Percentiles rank a stretch among this genome's conserved stretches.
phyloP scores from a whole-genome alignment of 2,113 vertebrate species.

The Scytalopus superciliaris region DNA sequence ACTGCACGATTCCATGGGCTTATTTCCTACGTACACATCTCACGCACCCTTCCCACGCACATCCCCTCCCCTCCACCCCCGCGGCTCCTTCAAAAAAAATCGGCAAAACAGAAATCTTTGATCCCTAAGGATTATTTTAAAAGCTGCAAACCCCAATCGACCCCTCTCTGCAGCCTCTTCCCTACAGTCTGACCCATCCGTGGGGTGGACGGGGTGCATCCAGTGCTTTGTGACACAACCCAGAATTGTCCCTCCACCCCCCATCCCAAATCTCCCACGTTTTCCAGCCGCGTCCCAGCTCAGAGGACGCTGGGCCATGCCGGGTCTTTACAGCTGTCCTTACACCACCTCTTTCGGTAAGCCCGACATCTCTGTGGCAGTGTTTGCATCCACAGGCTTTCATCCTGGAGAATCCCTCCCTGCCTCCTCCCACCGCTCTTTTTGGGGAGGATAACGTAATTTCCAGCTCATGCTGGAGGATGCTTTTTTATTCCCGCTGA shows the following conservation, averaged over 20 bases:
- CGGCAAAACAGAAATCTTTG: not conserved
- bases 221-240: not conserved
- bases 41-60: conserved; percentile 13
- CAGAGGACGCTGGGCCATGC: not conserved
- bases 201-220: not conserved
- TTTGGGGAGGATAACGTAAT: not conserved
- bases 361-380: conserved; percentile 2
- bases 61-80: not conserved
- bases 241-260: not conserved
- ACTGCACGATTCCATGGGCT: not conserved
- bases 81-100: not conserved
- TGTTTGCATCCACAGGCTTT: conserved; percentile 35
- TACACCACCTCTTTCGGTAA: not conserved
- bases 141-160: not conserved
- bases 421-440: conserved; percentile 29
- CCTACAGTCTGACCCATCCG: not conserved
- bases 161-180: not conserved
- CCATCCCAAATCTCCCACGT: not conserved
- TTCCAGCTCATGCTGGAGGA: not conserved
- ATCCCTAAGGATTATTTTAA: not conserved
- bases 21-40: not conserved
- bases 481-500: not conserved
- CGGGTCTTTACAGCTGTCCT: not conserved
- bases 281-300: not conserved
- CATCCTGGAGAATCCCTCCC: conserved; percentile 44